Percentiles rank a stretch among this genome's conserved stretches.
Conservation (phyloP, 2,888 invertebrate genomes). For the Synergus itoensis region DNA sequence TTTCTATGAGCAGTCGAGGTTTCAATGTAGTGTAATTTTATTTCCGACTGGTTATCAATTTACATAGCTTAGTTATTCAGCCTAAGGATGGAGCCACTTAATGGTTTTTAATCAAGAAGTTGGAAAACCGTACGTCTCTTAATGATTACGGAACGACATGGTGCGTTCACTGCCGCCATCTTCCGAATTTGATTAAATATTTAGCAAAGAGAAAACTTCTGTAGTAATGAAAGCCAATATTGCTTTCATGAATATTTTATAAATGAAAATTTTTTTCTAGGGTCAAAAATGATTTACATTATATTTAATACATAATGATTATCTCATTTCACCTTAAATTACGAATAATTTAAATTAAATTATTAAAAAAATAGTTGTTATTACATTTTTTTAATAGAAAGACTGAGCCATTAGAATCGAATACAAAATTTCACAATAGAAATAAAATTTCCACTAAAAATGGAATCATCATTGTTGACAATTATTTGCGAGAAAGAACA, state of each 20-base stretch:
- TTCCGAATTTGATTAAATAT: slow-evolving; percentile 30
- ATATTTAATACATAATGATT: neutral
- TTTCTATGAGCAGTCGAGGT: neutral
- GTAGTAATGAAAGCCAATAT: neutral
- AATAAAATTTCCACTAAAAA: too few species aligned
- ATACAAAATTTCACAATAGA: too few species aligned
- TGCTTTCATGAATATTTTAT: neutral
- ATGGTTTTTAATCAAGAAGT: slow-evolving; percentile 9
- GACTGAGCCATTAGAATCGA: too few species aligned
- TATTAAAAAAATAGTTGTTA: too few species aligned
- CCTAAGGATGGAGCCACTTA: slow-evolving; percentile 31
- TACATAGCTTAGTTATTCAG: neutral
- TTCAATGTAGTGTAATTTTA: neutral
- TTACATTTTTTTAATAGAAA: too few species aligned
- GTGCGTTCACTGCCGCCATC: neutral
- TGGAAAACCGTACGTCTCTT: neutral
- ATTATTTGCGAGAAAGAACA: too few species aligned
- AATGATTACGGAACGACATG: neutral
- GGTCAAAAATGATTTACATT: neutral
- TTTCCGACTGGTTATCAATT: slow-evolving; percentile 10
- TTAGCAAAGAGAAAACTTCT: slow-evolving; percentile 1
- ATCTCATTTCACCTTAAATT: neutral
- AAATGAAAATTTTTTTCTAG: neutral
- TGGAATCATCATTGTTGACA: too few species aligned
- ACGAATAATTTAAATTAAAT: too few species aligned